A percentile compares a stretch with the other conserved stretches of the same genome.
Conservation (phyloP, 2,797 vertebrate species). For the Argentina silus region DNA sequence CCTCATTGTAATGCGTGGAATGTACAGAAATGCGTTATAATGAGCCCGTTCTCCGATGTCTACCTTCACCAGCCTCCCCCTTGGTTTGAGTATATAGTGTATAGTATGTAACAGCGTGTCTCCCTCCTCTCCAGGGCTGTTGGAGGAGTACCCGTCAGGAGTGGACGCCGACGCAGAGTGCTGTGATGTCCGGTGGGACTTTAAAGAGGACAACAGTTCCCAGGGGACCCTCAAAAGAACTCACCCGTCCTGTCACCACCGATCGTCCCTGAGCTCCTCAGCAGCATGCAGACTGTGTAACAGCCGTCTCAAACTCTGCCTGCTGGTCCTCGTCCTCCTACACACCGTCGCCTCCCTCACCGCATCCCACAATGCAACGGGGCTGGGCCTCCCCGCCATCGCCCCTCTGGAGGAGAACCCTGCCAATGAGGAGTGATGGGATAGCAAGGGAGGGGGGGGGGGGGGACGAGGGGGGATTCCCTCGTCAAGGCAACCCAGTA, state of each 20-base stretch:
- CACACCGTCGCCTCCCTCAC: constrained; percentile 97
- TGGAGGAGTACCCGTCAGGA: constrained; percentile 90
- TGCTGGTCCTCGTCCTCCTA: constrained; percentile 94
- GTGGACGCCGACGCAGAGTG: constrained; percentile 88
- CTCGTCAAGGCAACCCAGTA: constrained; percentile 68
- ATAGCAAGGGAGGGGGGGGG: constrained; percentile 25
- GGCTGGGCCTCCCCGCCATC: constrained; percentile 86
- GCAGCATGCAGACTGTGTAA: constrained; percentile 95
- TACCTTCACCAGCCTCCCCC: too few relatives aligned
- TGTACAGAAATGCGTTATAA: too few relatives aligned
- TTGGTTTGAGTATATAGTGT: too few relatives aligned
- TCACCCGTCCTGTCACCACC: constrained; percentile 90
- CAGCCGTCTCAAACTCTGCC: constrained; percentile 96
- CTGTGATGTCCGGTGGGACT: constrained; percentile 95
- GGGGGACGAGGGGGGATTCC: constrained; percentile 54
- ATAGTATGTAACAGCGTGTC: constrained; percentile 6
- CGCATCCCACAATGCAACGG: constrained; percentile 91
- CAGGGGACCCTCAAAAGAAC: constrained; percentile 86
- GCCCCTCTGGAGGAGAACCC: constrained; percentile 90
- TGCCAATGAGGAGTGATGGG: constrained; percentile 87
- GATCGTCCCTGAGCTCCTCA: constrained; percentile 90
- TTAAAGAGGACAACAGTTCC: constrained; percentile 82
- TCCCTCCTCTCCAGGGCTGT: constrained; percentile 83
- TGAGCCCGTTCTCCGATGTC: too few relatives aligned
- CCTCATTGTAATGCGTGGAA: too few relatives aligned